Evolutionary conservation across 2,888 invertebrate genomes (phyloP).

Genomic region (Sinopyrophorus schimmeli): DNA sequence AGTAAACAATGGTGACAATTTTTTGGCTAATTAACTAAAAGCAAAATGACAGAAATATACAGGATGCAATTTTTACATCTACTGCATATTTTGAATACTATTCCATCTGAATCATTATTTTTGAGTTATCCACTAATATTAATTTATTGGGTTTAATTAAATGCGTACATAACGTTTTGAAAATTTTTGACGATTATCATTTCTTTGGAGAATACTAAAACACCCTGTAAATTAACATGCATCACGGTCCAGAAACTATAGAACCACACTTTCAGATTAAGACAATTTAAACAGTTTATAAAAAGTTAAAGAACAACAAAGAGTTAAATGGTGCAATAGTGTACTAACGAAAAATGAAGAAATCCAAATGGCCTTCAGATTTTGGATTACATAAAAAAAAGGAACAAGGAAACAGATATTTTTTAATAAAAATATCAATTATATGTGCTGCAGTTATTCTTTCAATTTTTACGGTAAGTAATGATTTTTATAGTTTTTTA

Average conservation of each 20-base stretch:
- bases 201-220: no score
- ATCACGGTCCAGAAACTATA: conserved; percentile 1
- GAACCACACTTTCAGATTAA: conserved; percentile 4
- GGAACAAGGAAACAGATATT: neutral
- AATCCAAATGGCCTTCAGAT: conserved; percentile 37
- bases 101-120: no score
- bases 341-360: conserved; percentile 1
- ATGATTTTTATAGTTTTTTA: no score
- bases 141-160: no score
- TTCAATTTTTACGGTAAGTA: conserved; percentile 42
- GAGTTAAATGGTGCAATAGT: neutral
- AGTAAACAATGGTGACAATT: conserved; percentile 15
- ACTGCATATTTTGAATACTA: no score
- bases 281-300: conserved; percentile 1
- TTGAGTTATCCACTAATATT: no score
- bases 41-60: no score
- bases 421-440: conserved; percentile 31
- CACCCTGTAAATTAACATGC: conserved; percentile 1
- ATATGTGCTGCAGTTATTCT: conserved; percentile 33
- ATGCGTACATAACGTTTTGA: no score
- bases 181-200: no score
- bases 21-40: conserved; percentile 14
- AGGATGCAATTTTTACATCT: no score
- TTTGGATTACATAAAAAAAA: conserved; percentile 40
- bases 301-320: conserved; percentile 3